These are phyloP conservation scores for Sarcophaga subvicina DNA, from an alignment of 2,888 invertebrate species.

Conservation along the genomic window DNA sequence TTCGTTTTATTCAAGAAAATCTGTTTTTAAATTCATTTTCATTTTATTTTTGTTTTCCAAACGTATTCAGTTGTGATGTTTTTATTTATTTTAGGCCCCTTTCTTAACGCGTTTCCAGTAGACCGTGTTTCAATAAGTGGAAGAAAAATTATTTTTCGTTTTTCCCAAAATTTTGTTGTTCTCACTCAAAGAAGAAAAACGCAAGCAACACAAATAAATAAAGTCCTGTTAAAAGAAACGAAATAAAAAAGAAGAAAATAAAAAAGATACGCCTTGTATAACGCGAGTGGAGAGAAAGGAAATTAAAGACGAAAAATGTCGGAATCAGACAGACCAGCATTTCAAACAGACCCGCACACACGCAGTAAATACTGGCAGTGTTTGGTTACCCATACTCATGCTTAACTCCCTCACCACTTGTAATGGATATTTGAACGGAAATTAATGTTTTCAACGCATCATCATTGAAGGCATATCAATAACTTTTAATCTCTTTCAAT, in stretches of 20 bases:
- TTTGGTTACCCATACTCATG: neutral
- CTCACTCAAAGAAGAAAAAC: no score
- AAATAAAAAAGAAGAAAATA: neutral
- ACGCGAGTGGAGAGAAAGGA: neutral
- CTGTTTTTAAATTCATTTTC: conserved; percentile 28
- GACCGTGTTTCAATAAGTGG: no score
- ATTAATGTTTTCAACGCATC: conserved; percentile 68
- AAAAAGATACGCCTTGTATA: conserved; percentile 34
- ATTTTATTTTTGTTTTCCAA: conserved; percentile 3
- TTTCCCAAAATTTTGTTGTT: no score
- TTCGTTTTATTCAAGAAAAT: neutral
- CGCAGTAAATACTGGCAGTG: conserved; percentile 4
- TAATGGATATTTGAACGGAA: conserved; percentile 66
- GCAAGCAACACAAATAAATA: no score
- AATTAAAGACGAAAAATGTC: neutral
- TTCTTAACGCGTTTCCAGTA: no score
- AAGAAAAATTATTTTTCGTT: no score
- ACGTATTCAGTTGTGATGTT: conserved; percentile 12
- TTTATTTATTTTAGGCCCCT: neutral
- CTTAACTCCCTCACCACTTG: conserved; percentile 13
- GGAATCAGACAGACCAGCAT: neutral
- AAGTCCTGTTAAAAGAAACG: conserved; percentile 26
- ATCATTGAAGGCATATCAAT: conserved; percentile 63
- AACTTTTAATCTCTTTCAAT: conserved; percentile 57
- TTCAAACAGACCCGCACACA: conserved; percentile 1